phyloP scores from a whole-genome alignment of 2,797 vertebrate species.

The Vespertilio murinus region DNA sequence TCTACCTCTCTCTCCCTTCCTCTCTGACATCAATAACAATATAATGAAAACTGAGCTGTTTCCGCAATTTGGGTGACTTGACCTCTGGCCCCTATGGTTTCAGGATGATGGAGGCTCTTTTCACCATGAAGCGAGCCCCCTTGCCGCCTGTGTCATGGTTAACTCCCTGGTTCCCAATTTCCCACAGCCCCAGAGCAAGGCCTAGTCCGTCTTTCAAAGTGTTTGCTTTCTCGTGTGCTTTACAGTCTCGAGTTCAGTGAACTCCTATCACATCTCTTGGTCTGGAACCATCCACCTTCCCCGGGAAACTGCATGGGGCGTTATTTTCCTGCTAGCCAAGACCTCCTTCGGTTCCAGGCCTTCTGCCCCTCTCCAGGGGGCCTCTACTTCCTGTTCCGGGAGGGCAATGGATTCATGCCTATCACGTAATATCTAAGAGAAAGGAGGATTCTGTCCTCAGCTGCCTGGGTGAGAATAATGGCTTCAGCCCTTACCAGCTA shows the following conservation, averaged over 20 bases:
- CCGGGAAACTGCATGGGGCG: not conserved
- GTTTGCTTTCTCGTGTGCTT: not conserved
- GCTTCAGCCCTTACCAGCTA: not conserved
- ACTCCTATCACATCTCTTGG: not conserved
- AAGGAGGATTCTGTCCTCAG: not conserved
- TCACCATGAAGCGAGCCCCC: not conserved
- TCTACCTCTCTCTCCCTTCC: too few relatives aligned
- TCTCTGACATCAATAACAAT: too few relatives aligned
- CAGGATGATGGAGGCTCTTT: not conserved
- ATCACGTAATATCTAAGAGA: not conserved
- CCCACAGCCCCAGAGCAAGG: not conserved
- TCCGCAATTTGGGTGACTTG: not conserved
- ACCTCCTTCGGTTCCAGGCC: not conserved
- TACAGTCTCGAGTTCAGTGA: not conserved
- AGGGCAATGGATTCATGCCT: not conserved
- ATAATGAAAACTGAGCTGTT: not conserved
- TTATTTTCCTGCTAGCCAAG: not conserved
- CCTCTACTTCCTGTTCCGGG: not conserved
- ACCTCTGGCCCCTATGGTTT: accelerated
- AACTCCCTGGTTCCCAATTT: not conserved
- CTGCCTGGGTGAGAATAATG: not conserved
- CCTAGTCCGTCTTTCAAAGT: not conserved
- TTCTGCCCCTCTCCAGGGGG: not conserved
- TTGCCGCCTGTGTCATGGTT: not conserved
- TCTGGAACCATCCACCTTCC: not conserved